Evolutionary conservation across 2,113 vertebrate genomes (phyloP).

Genomic region (Gymnogyps californianus): DNA sequence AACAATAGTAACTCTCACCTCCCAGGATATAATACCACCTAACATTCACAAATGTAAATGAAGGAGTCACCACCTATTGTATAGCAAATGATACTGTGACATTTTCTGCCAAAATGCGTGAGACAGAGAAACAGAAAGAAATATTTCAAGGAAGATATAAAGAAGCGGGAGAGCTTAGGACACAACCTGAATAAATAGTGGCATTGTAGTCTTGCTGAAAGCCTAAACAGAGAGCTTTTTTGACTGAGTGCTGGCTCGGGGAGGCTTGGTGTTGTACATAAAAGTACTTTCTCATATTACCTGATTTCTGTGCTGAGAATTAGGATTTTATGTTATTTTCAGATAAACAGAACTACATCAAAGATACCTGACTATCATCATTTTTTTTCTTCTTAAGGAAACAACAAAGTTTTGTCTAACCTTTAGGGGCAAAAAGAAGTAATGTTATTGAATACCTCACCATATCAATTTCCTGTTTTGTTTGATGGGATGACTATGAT

Average conservation of each 20-base stretch:
- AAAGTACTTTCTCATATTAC: background rate
- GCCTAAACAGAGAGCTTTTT: background rate
- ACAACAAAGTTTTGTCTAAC: background rate
- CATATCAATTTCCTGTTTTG: conserved; percentile 4
- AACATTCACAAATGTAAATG: background rate
- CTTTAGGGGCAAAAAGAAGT: background rate
- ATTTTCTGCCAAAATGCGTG: background rate
- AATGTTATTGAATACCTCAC: background rate
- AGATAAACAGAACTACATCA: background rate
- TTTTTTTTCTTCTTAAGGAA: background rate
- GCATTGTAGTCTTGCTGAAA: background rate
- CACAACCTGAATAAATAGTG: background rate
- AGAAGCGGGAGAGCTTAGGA: background rate
- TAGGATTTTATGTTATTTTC: background rate
- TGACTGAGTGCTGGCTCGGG: background rate
- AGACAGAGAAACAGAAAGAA: background rate
- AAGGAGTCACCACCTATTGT: background rate
- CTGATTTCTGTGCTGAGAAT: background rate
- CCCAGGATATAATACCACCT: background rate
- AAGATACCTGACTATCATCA: background rate
- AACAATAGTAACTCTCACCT: background rate
- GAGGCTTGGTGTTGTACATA: background rate
- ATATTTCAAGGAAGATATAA: background rate
- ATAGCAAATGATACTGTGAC: background rate
- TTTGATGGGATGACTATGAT: conserved; percentile 55